Base-by-base conservation (phyloP, 1,140 invertebrate genomes). In the Reticulitermes speratus region DNA sequence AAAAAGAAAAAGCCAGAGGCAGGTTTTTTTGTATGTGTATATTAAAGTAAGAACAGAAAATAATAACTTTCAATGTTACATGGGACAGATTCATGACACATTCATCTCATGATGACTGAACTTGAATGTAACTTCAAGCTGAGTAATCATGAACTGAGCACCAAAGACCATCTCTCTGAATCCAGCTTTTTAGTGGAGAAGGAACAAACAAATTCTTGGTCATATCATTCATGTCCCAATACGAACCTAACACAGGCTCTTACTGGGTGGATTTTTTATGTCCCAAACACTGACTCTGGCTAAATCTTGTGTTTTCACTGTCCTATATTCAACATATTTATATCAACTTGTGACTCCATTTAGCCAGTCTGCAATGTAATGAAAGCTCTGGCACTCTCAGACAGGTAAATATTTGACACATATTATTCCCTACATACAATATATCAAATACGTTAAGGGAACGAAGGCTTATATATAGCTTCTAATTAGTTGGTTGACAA, bases 1-100 rank as follows among this genome's bases (percentile, higher is more conserved):
- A 94, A 75, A 93, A 94, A 94, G 94, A 94, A 93, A 93, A 93
- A 95, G 94, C 94, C 94, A 94, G 95, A 94, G 94, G 94, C 94
- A 95, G 94, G 94, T 94, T 92, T 93, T 91, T 91, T 85, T 75
- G 7, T 75, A 9, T 75, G n/a, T 75, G 65, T 75, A 75, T 14
- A 30, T 75, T 82, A 32, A 87, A 30, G 25, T 30, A 84, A 84
- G 52, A n/a, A 30, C n/a, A 75, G 30, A 75, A n/a, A 75, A 75
- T n/a, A 75, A 65, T 38, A 65, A 30, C 65, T 75, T 75, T 75
- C 14, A 45, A 25, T 83, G 82, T 83, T 75, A 44, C 44, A 21
- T 25, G 38, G 32, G 82, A 44, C 38, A 83, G 82, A 83, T 16
- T 44, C 45, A 83, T 83, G 82, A 44, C 21, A 21, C 38, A 75